A percentile compares a stretch with the other conserved stretches of the same genome.
phyloP scores from a whole-genome alignment of 2,888 invertebrate genomes.

The Bombylius major region DNA sequence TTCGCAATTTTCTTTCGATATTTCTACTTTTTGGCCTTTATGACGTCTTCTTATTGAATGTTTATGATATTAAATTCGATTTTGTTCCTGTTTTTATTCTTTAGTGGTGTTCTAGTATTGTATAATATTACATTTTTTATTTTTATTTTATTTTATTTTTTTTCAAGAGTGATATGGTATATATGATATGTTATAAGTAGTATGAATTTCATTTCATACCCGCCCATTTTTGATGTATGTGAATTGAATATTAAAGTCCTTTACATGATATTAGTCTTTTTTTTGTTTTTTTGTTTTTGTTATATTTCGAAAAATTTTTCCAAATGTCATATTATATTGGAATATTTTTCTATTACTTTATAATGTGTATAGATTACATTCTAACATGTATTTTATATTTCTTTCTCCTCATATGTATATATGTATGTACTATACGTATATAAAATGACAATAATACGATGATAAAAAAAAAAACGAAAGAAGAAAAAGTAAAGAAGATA shows the following conservation, averaged over 20 bases:
- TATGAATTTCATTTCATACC: no score
- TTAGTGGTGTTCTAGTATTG: background rate
- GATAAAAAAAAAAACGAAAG: background rate
- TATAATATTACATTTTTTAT: no score
- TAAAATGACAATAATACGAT: slow-evolving; percentile 1
- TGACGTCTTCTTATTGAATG: slow-evolving; percentile 33
- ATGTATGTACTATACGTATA: background rate
- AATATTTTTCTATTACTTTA: background rate
- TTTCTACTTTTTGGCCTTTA: slow-evolving; percentile 13
- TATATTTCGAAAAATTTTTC: background rate
- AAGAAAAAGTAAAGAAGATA: background rate
- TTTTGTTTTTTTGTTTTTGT: no score
- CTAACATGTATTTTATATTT: no score
- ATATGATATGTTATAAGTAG: no score
- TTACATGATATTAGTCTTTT: background rate
- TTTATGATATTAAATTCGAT: slow-evolving; percentile 37
- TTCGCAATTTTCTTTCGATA: slow-evolving; percentile 11
- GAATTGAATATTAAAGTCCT: slow-evolving; percentile 32
- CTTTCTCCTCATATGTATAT: no score
- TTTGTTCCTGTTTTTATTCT: slow-evolving; percentile 20
- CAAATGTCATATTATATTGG: background rate
- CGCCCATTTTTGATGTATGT: slow-evolving; percentile 27
- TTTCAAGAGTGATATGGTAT: background rate
- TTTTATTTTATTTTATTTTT: background rate
- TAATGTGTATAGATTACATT: background rate